phyloP scores from a whole-genome alignment of 2,888 invertebrate genomes.

The Brenthis hecate region DNA sequence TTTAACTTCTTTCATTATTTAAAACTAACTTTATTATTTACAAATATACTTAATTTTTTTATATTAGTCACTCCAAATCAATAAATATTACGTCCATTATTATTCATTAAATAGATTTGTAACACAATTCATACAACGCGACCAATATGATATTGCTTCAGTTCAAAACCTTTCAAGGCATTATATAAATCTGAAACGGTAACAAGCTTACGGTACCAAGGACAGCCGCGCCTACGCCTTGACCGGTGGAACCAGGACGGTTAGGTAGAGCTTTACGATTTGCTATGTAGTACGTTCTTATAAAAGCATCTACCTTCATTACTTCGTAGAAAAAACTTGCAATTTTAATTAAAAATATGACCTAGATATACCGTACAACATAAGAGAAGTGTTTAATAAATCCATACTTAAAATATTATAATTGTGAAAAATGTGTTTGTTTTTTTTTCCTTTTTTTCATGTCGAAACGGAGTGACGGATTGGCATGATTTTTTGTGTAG shows the following conservation, averaged over 20 bases:
- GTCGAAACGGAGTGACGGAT: too few relatives aligned
- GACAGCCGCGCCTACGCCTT: conserved; percentile 35
- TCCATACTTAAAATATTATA: too few relatives aligned
- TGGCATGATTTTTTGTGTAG: too few relatives aligned
- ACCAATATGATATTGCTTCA: neutral
- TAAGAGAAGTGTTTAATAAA: neutral
- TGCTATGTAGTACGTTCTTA: neutral
- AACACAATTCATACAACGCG: neutral
- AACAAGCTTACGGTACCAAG: conserved; percentile 17
- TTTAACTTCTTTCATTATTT: too few relatives aligned
- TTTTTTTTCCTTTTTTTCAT: too few relatives aligned
- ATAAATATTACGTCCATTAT: too few relatives aligned
- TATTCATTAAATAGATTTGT: neutral
- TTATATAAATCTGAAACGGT: conserved; percentile 6
- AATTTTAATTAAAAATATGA: neutral
- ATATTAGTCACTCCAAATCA: too few relatives aligned
- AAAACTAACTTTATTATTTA: too few relatives aligned
- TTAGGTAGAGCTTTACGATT: conserved; percentile 11
- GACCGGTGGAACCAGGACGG: conserved; percentile 36
- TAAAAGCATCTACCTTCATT: neutral
- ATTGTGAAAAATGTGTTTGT: too few relatives aligned
- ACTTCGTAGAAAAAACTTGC: conserved; percentile 1
- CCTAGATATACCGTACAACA: conserved; percentile 1
- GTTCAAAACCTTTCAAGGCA: neutral
- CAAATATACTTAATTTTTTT: too few relatives aligned